phyloP scores from a whole-genome alignment of 2,888 invertebrate species.

The Tinea trinotella region DNA sequence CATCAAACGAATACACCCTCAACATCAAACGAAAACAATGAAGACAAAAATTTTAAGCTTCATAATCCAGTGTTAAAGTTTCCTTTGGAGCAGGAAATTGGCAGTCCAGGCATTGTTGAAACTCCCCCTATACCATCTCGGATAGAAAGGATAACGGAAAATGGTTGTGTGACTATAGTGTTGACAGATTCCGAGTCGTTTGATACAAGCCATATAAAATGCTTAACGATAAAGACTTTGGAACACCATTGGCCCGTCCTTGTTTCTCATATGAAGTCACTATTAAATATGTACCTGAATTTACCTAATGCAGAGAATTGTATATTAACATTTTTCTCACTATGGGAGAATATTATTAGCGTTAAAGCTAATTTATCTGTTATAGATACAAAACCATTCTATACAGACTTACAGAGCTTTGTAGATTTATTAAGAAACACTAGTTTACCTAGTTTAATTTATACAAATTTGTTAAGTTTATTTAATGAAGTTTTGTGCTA shows the following conservation, averaged over 20 bases:
- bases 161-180: conserved; percentile 73
- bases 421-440: conserved; percentile 79
- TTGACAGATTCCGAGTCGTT: conserved; percentile 86
- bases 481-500: conserved; percentile 94
- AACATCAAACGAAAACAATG: conserved; percentile 37
- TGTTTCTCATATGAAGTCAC: conserved; percentile 78
- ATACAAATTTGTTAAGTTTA: conserved; percentile 86
- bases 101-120: conserved; percentile 39
- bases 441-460: conserved; percentile 84
- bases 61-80: conserved; percentile 56
- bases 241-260: conserved; percentile 89
- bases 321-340: conserved; percentile 84
- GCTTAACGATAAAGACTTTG: conserved; percentile 86
- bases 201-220: conserved; percentile 89
- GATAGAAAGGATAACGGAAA: conserved; percentile 57
- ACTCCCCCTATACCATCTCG: conserved; percentile 48
- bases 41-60: conserved; percentile 42
- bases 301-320: conserved; percentile 77
- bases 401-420: conserved; percentile 86
- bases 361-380: conserved; percentile 92
- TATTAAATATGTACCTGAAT: conserved; percentile 72
- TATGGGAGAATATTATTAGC: conserved; percentile 93
- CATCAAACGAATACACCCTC: conserved; percentile 48
- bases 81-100: conserved; percentile 34
- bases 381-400: conserved; percentile 90